Evolutionary conservation across 2,797 vertebrate genomes (phyloP).

Genomic region (Muraenolepis orangiensis): DNA sequence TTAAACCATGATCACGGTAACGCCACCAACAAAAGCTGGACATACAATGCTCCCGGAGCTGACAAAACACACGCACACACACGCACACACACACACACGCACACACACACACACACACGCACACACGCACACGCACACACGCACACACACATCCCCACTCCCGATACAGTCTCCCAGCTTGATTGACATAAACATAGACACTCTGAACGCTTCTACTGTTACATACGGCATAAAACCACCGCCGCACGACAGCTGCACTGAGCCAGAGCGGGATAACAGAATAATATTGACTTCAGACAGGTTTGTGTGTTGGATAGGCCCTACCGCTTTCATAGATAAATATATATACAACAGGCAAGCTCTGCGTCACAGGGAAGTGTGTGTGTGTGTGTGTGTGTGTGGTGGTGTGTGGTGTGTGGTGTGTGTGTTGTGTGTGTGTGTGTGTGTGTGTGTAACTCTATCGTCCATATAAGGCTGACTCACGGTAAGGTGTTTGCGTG

Average conservation of each 20-base stretch:
- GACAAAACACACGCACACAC: no score
- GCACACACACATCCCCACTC: background rate
- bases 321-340: background rate
- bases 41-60: no score
- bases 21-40: no score
- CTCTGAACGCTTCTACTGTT: background rate
- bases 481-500: conserved; percentile 37
- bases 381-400: no score
- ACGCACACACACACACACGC: no score
- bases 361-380: no score
- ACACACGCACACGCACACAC: background rate
- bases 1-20: no score
- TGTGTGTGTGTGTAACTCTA: conserved; percentile 41
- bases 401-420: no score
- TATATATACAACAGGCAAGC: no score
- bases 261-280: background rate
- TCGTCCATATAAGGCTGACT: conserved; percentile 19
- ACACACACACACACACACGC: no score
- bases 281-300: background rate
- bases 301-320: background rate
- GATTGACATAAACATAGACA: background rate
- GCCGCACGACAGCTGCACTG: background rate
- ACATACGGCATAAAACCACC: background rate
- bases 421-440: no score
- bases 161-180: no score